Evolutionary conservation across 2,888 invertebrate species (phyloP), one percentile per base, ranked within the genome.

Genomic region (Leistus spinibarbis): DNA sequence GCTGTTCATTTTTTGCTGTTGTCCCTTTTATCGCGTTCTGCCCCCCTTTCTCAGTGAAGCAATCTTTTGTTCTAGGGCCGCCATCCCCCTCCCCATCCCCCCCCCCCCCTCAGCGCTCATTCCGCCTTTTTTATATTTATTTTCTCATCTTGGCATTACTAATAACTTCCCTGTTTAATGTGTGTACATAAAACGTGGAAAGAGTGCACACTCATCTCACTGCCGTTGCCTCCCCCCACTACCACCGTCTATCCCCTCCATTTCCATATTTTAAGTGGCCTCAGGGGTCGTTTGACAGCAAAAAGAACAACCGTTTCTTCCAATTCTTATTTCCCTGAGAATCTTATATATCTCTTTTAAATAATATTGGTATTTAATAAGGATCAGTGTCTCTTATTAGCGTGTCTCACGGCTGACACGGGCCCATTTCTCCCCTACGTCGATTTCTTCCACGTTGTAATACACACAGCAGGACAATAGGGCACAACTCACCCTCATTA

Each of bases 141-240:
- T 81, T 79, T 80, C 82, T 79, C 82, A 80, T 82, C 81, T 82
- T 81, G 81, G 80, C 82, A 80, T 79, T 82, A 80, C 81, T 83
- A 83, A 83, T 83, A 83, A 83, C 82, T 80, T 80, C 79, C 81
- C 80, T 79, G 78, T 80, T 80, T 78, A 82, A 80, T 81, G 81
- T 81, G 81, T 81, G 79, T 79, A 82, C 79, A 81, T 80, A 82
- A 79, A 57, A 57, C 78, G 80, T 80, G 62, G 66, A 40, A 7
- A 40, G 40, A 40, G 40, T 40, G 40, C 27, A 27, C 40, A 40
- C 40, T 40, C 40, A 40, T 40, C 40, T 10, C 13, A 24, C 3
- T 7, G 3, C 3, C 24, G 24, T 24, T 24, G 24, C 24, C 7
- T 24, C 24, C 24, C 24, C 24, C 24, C 24, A 3, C 24, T 7